phyloP scores from a whole-genome alignment of 2,888 invertebrate genomes.

The Scrobipalpa atriplicella region DNA sequence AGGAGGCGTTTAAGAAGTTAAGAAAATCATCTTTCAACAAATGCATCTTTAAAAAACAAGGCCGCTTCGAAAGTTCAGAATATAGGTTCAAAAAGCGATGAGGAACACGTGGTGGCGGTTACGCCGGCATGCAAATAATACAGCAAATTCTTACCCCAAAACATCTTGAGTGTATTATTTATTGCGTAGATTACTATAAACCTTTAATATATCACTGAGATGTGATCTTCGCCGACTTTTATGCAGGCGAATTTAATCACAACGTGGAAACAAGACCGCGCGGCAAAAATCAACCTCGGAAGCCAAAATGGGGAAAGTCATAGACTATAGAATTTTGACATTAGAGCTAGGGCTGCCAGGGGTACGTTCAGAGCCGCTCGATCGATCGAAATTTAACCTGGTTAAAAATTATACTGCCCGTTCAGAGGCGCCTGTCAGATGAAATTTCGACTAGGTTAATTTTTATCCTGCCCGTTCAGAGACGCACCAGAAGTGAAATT shows the following conservation, averaged over 20 bases:
- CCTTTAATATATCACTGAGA: constrained; percentile 4
- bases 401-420: no score
- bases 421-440: no score
- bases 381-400: no score
- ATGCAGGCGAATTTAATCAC: not conserved
- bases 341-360: constrained; percentile 2
- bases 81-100: not conserved
- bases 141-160: constrained; percentile 73
- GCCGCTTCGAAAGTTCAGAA: not conserved
- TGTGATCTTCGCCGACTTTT: not conserved
- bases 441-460: no score
- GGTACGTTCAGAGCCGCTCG: no score
- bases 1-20: not conserved
- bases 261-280: constrained; percentile 33
- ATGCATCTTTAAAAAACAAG: not conserved
- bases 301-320: constrained; percentile 29
- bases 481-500: no score
- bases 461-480: no score
- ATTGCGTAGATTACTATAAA: not conserved
- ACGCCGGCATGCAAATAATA: constrained; percentile 44
- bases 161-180: constrained; percentile 59
- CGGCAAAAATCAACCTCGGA: constrained; percentile 30
- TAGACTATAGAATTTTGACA: constrained; percentile 23
- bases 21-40: not conserved
- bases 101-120: constrained; percentile 68